These are phyloP conservation scores for Toxotes lorentzi DNA, from an alignment of 2,797 vertebrate species.

Conservation along the genomic window DNA sequence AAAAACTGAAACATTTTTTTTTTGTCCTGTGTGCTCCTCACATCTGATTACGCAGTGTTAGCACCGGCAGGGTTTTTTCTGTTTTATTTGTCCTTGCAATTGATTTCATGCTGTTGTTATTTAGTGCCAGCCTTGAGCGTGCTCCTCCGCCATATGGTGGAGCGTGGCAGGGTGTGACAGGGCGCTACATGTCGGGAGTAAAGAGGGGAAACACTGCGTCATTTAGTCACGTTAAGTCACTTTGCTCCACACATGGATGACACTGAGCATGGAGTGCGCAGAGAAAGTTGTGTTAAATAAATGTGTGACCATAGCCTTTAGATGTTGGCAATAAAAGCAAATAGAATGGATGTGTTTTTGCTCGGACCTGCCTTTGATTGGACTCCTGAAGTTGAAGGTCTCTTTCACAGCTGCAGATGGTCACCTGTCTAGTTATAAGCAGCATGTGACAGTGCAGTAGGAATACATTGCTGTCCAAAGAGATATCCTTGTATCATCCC, in stretches of 20 bases:
- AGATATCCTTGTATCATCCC: constrained; percentile 48
- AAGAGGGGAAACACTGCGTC: constrained; percentile 46
- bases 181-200: constrained; percentile 49
- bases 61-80: constrained; percentile 31
- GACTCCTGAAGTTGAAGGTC: constrained; percentile 33
- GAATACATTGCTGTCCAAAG: constrained; percentile 57
- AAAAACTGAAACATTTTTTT: constrained; percentile 54
- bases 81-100: constrained; percentile 72
- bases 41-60: constrained; percentile 57
- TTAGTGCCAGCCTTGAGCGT: constrained; percentile 66
- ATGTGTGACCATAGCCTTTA: constrained; percentile 38
- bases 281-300: constrained; percentile 27
- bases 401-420: constrained; percentile 48
- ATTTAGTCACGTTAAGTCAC: constrained; percentile 35
- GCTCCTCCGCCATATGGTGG: constrained; percentile 43
- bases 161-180: constrained; percentile 33
- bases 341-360: constrained; percentile 26
- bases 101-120: constrained; percentile 77
- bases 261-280: constrained; percentile 12
- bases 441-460: constrained; percentile 33
- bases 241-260: constrained; percentile 35
- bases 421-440: constrained; percentile 40
- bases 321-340: constrained; percentile 44
- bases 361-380: constrained; percentile 41
- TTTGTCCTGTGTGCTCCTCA: constrained; percentile 53